Evolutionary conservation across 2,113 vertebrate species (phyloP).

Genomic region (Gambusia affinis): DNA sequence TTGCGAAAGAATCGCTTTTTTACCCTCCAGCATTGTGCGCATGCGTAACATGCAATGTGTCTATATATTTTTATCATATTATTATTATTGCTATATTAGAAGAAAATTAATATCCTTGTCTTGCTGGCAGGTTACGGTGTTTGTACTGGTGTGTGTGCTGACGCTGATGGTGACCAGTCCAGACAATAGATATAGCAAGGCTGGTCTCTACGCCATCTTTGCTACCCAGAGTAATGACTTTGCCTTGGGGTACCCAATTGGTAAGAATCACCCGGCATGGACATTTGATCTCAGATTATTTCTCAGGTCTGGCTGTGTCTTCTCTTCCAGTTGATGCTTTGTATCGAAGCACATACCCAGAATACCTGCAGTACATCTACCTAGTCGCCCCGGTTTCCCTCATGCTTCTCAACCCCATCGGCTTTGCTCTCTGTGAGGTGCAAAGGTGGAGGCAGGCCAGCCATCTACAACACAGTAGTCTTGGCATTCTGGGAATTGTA

Average conservation of each 20-base stretch:
- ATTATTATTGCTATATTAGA: not conserved
- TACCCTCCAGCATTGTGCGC: no score
- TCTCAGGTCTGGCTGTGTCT: not conserved
- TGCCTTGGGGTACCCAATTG: conserved; percentile 96
- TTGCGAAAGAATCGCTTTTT: no score
- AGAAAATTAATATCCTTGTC: not conserved
- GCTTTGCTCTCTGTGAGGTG: conserved; percentile 97
- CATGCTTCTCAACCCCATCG: conserved; percentile 96
- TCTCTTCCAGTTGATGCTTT: conserved; percentile 79
- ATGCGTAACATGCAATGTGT: not conserved
- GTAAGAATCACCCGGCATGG: conserved; percentile 75
- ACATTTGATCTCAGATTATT: not conserved
- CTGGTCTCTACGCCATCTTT: conserved; percentile 95
- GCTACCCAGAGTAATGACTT: conserved; percentile 99
- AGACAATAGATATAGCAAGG: conserved; percentile 91
- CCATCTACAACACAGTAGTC: conserved; percentile 84
- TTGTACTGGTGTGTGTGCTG: conserved; percentile 88
- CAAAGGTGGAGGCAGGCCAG: conserved; percentile 88
- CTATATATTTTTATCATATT: not conserved
- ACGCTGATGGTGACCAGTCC: conserved; percentile 90
- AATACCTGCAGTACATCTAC: conserved; percentile 98
- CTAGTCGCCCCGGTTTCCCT: conserved; percentile 96
- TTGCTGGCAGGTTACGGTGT: conserved; percentile 86
- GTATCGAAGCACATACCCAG: conserved; percentile 92
- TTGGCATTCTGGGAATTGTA: conserved; percentile 87